phyloP scores from a whole-genome alignment of 2,113 vertebrate genomes.

The Hoplias malabaricus region DNA sequence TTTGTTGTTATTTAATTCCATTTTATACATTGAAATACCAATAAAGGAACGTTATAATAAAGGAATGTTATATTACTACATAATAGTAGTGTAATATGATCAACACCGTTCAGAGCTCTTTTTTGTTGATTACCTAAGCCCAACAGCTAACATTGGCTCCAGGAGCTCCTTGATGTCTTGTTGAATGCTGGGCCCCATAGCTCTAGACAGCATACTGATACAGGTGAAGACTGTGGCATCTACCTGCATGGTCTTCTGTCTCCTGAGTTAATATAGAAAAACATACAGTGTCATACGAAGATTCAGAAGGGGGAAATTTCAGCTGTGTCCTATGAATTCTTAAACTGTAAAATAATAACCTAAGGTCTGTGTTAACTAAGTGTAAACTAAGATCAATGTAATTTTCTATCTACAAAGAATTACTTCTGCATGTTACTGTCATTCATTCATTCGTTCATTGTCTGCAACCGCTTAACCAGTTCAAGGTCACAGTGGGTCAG shows the following conservation, averaged over 20 bases:
- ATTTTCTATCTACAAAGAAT: no score
- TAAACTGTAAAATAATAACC: no score
- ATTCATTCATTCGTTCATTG: neutral
- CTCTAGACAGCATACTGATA: slow-evolving; percentile 96
- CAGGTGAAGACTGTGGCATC: slow-evolving; percentile 98
- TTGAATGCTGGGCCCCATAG: slow-evolving; percentile 94
- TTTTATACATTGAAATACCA: no score
- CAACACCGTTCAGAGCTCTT: no score
- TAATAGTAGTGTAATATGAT: no score
- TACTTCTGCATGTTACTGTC: neutral
- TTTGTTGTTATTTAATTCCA: no score
- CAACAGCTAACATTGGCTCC: slow-evolving; percentile 97
- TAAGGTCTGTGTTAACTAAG: no score
- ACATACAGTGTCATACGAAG: neutral
- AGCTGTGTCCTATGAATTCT: neutral
- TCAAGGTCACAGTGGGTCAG: no score
- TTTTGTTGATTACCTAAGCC: slow-evolving; percentile 81
- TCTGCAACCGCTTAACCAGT: no score
- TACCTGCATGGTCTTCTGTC: slow-evolving; percentile 95
- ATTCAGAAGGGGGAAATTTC: neutral
- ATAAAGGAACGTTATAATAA: neutral
- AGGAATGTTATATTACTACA: neutral
- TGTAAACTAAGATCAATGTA: no score
- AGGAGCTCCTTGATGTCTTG: slow-evolving; percentile 97
- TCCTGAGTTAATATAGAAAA: slow-evolving; percentile 73